Evolutionary conservation across 1,140 invertebrate genomes (phyloP).

Genomic region (Bemisia tabaci): DNA sequence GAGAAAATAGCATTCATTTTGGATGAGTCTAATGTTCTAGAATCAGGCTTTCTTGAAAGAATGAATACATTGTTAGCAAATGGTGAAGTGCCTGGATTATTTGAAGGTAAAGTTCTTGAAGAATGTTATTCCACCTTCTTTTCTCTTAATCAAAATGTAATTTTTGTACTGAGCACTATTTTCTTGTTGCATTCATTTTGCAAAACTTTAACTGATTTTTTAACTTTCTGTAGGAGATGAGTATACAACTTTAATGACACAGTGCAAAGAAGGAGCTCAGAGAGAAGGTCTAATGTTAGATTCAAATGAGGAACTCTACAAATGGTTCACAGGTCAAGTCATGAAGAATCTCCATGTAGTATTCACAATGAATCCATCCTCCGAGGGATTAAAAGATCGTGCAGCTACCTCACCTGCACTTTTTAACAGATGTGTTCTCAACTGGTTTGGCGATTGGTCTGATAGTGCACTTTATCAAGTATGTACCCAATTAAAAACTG

Average conservation of each 20-base stretch:
- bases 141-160: too few relatives aligned
- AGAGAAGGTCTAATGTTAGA: constrained; percentile 96
- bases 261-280: constrained; percentile 98
- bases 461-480: constrained; percentile 93
- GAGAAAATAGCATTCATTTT: constrained; percentile 99
- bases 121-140: too few relatives aligned
- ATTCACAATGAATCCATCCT: constrained; percentile 99
- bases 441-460: constrained; percentile 99
- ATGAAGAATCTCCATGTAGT: constrained; percentile 99
- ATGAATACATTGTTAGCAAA: constrained; percentile 99
- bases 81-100: constrained; percentile 91
- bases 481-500: constrained; percentile 15
- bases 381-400: constrained; percentile 93
- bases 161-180: too few relatives aligned
- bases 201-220: not conserved
- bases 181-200: not conserved
- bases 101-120: constrained; percentile 48
- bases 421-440: constrained; percentile 98
- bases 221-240: constrained; percentile 56
- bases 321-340: constrained; percentile 96
- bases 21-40: constrained; percentile 97
- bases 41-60: constrained; percentile 95
- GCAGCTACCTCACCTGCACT: constrained; percentile 97
- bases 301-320: constrained; percentile 95
- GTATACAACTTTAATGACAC: constrained; percentile 97